Evolutionary conservation across 2,888 invertebrate genomes (phyloP).

Genomic region (Apoda limacodes): DNA sequence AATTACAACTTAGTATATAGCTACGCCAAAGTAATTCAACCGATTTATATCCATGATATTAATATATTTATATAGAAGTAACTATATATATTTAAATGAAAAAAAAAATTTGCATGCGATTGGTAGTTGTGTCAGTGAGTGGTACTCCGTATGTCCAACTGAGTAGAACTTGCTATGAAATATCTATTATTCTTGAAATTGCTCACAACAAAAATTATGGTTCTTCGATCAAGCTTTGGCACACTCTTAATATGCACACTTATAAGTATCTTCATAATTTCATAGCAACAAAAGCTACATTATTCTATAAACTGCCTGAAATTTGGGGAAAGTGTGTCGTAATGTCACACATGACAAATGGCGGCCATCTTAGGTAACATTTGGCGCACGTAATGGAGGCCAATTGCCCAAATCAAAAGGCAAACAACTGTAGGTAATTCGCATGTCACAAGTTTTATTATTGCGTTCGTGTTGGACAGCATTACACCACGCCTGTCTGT

Average conservation of each 20-base stretch:
- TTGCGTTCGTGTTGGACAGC: slow-evolving; percentile 28
- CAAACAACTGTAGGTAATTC: slow-evolving; percentile 42
- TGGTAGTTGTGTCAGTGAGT: too few species aligned
- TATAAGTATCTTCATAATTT: too few species aligned
- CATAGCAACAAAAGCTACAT: too few species aligned
- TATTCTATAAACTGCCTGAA: slow-evolving; percentile 39
- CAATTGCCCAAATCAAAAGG: slow-evolving; percentile 45
- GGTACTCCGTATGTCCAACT: too few species aligned
- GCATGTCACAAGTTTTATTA: slow-evolving; percentile 42
- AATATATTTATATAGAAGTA: too few species aligned
- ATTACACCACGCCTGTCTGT: slow-evolving; percentile 28
- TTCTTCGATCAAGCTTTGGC: neutral
- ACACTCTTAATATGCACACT: neutral
- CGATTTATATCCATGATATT: too few species aligned
- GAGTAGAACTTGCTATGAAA: too few species aligned
- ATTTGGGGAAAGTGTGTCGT: slow-evolving; percentile 64
- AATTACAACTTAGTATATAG: too few species aligned
- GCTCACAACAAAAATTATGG: too few species aligned
- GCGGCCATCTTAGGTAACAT: slow-evolving; percentile 39
- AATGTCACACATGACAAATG: slow-evolving; percentile 62
- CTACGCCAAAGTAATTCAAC: too few species aligned
- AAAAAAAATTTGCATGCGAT: too few species aligned
- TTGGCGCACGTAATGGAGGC: slow-evolving; percentile 38
- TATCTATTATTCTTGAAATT: neutral
- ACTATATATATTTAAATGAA: too few species aligned